phyloP scores from a whole-genome alignment of 2,113 vertebrate species.

The Myotis yumanensis region DNA sequence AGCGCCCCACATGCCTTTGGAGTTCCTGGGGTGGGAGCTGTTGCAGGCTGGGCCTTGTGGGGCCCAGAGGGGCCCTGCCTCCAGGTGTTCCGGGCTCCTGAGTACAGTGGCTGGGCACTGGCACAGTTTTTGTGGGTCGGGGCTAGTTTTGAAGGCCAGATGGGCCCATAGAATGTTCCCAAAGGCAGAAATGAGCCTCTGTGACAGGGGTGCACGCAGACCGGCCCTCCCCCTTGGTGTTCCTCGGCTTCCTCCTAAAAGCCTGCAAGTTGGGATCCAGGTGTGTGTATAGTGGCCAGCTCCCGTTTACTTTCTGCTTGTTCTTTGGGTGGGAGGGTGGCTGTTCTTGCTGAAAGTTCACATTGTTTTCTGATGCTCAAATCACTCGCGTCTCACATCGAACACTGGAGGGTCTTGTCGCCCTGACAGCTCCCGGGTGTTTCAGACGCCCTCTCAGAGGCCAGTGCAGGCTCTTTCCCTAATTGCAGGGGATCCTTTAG shows the following conservation, averaged over 20 bases:
- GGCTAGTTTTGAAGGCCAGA: background rate
- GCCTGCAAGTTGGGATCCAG: background rate
- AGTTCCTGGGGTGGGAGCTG: background rate
- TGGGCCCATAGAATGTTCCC: background rate
- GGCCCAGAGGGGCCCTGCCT: background rate
- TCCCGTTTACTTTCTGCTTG: background rate
- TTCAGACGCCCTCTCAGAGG: background rate
- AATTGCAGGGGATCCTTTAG: conserved; percentile 85
- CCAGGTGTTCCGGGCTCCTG: background rate
- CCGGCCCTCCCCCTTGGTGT: fast-evolving
- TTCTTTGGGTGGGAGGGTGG: background rate
- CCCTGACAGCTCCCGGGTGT: fast-evolving
- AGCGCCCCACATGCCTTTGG: too few relatives aligned
- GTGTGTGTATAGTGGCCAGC: background rate
- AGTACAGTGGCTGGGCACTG: background rate
- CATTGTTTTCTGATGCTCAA: background rate
- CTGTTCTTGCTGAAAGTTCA: background rate
- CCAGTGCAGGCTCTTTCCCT: conserved; percentile 2
- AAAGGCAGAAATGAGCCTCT: background rate
- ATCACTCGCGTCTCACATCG: background rate
- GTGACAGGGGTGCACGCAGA: fast-evolving
- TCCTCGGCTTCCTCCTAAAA: background rate
- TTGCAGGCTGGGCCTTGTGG: fast-evolving
- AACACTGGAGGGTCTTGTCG: background rate
- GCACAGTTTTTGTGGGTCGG: background rate